Percentiles rank a stretch among this genome's conserved stretches.
Evolutionary conservation across 2,113 vertebrate genomes (phyloP).

Genomic region (Redunca redunca): DNA sequence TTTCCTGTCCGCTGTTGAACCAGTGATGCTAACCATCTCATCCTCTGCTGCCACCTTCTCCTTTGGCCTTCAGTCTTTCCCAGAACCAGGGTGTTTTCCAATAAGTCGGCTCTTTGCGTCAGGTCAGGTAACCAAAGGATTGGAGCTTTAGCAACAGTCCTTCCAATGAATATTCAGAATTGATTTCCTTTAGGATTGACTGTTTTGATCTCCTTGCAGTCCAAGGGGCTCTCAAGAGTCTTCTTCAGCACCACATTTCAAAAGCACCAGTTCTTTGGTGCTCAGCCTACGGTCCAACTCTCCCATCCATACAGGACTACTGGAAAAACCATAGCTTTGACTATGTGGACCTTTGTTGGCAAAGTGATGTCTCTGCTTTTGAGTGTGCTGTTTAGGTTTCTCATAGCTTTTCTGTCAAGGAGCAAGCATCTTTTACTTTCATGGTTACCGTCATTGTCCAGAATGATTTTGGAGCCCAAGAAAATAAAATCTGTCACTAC

Average conservation of each 20-base stretch:
- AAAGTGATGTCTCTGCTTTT: neutral
- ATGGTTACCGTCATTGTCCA: neutral
- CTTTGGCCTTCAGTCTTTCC: neutral
- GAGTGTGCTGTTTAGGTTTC: neutral
- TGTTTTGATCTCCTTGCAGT: neutral
- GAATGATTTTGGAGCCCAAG: neutral
- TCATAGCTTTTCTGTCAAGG: neutral
- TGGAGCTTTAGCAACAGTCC: neutral
- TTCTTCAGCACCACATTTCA: neutral
- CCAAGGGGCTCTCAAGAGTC: neutral
- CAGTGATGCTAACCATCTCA: neutral
- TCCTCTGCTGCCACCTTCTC: neutral
- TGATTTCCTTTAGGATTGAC: neutral
- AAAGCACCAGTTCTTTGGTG: neutral
- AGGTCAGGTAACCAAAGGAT: neutral
- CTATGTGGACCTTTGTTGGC: neutral
- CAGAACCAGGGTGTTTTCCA: neutral
- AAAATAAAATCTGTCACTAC: neutral
- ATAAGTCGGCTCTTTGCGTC: neutral
- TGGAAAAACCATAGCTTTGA: neutral
- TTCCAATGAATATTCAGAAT: neutral
- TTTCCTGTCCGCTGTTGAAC: neutral
- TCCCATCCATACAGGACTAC: neutral
- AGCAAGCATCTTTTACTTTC: neutral
- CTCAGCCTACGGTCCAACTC: neutral